Evolutionary conservation across 2,888 invertebrate genomes (phyloP), one percentile per base, ranked within the genome.

Genomic region (Zhengitettix transpicula): DNA sequence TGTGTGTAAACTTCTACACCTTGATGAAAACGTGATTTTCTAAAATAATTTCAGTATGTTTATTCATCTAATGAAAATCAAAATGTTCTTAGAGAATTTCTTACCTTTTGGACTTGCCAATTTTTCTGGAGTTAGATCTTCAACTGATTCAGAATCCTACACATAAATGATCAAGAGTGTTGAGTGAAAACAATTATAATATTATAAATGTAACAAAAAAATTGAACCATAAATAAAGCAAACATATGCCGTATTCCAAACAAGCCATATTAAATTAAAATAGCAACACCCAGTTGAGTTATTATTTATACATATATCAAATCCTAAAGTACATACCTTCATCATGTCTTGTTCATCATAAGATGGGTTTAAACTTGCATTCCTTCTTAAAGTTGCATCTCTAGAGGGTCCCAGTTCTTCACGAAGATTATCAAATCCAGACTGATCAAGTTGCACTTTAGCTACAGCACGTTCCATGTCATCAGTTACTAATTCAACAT

Each of bases 401-500:
- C 71, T 64, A 44, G 73, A 71, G 42, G 71, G 69, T 58, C 76
- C 76, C 54, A 78, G 70, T 68, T 77, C 79, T 65, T 77, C 78
- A 67, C 74, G 76, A 52, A 79, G 70, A 57, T 74, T 75, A 66
- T 79, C 78, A 67, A 79, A 79, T 60, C 78, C 78, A 28, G 72
- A 73, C 65, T 79, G 78, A 66, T 80, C 63, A 16, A 81, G 70
- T 61, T 79, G 77, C 57, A 78, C 78, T 72, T 82, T 81, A 1
- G 84, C 84, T 61, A 82, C 76, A 15, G 81, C 82, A 67, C 78
- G 79, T 68, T 87, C 87, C 70, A 81, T 78, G 67, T 86, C 84
- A 71, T 89, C 88, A 0, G 87, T 88, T 1, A 89, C 87, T 16
- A 83, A 73, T 69, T 86, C 85, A n/a, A 86, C 78, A 68, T 86